Evolutionary conservation across 1,140 invertebrate genomes (phyloP), one percentile per base, ranked within the genome.

Genomic region (Conopomorpha cramerella): DNA sequence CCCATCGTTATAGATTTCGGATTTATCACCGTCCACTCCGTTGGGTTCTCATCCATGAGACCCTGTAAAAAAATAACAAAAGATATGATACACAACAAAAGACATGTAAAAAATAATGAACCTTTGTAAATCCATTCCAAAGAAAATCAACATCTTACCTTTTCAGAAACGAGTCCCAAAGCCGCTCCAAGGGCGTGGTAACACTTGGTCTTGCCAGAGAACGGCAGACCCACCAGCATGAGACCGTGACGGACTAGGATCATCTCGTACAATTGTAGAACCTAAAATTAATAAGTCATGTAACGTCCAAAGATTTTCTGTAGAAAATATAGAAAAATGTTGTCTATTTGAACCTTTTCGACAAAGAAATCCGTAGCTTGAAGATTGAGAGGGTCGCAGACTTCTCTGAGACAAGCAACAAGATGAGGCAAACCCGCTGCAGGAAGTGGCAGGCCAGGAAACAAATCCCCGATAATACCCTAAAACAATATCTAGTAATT

Each of bases 1-100:
- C 93, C 93, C 86, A 98, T 92, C 0, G 95, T 96, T 39, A 98
- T 93, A 0, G 94, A 89, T 71, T 98, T 98, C 0, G 95, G 95
- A 78, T 97, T 98, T 38, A 98, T 96, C 0, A 98, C 84, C 1
- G 86, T 93, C 54, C 86, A 94, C 58, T 95, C 90, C 0, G 95
- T 94, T 53, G 85, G 86, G 53, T 93, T 90, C 63, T 97, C 94
- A 35, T 89, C 84, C 83, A 93, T 88, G 46, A 89, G 62, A 41
- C 77, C 78, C 81, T 82, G 32, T 8, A 49, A 42, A 46, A 11
- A 43, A n/a, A n/a, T n/a, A n/a, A n/a, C n/a, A n/a, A n/a, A n/a
- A n/a, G n/a, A n/a, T n/a, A n/a, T n/a, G n/a, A n/a, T n/a, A n/a
- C n/a, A n/a, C n/a, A n/a, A n/a, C n/a, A n/a, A n/a, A n/a, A n/a